Conservation (phyloP, 2,113 vertebrate species). For the Tachysurus fulvidraco region DNA sequence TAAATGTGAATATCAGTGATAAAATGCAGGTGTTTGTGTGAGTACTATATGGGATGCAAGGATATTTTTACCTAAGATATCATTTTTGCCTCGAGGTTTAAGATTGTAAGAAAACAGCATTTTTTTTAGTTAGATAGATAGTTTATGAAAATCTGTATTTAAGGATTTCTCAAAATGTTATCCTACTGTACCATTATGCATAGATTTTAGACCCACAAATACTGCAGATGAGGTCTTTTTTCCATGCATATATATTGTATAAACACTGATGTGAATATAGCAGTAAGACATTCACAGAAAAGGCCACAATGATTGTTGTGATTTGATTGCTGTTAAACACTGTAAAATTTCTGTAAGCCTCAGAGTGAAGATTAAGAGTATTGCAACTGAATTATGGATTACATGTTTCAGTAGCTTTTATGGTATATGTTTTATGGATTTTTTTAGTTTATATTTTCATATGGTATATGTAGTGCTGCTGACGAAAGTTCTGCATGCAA, state of each 20-base stretch:
- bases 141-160: neutral
- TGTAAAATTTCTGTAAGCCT: too few relatives aligned
- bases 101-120: neutral
- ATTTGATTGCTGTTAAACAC: neutral
- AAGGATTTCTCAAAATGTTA: neutral
- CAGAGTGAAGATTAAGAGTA: neutral
- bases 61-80: neutral
- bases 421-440: neutral
- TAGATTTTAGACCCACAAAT: neutral
- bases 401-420: neutral
- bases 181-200: neutral
- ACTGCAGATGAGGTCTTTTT: neutral
- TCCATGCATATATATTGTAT: neutral
- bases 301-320: neutral
- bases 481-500: constrained; percentile 65
- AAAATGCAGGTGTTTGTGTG: neutral
- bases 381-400: neutral
- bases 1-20: neutral
- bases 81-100: neutral
- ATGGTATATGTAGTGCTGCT: constrained; percentile 15
- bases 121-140: neutral
- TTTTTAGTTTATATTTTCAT: neutral
- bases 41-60: neutral
- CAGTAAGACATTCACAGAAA: neutral
- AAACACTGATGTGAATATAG: neutral